A percentile compares a stretch with the other conserved stretches of the same genome.
Evolutionary conservation across 2,888 invertebrate genomes (phyloP).

Genomic region (Caenorhabditis sp.): DNA sequence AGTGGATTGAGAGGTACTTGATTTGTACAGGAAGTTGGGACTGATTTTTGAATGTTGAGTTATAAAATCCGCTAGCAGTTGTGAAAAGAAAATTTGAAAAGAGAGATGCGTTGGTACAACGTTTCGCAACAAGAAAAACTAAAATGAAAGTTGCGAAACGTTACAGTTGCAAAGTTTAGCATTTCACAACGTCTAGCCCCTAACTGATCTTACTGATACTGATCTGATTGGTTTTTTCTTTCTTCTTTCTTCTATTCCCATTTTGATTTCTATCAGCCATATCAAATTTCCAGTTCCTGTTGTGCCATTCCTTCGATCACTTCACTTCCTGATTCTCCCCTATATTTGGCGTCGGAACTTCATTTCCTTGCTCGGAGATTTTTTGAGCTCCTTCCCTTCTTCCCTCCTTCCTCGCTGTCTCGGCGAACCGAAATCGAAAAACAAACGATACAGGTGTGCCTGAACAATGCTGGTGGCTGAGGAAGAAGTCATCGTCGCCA

Average conservation of each 20-base stretch:
- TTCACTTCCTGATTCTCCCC: constrained; percentile 42
- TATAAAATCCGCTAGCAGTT: too few relatives aligned
- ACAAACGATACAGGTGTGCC: constrained; percentile 46
- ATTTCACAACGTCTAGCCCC: too few relatives aligned
- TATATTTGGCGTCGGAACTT: constrained; percentile 15
- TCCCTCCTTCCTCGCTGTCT: constrained; percentile 22
- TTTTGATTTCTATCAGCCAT: too few relatives aligned
- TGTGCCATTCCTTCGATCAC: constrained; percentile 18
- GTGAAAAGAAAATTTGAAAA: too few relatives aligned
- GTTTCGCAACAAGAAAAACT: too few relatives aligned
- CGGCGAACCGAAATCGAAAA: constrained; percentile 59
- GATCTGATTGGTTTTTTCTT: neutral
- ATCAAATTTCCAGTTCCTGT: constrained; percentile 44
- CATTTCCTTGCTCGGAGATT: constrained; percentile 21
- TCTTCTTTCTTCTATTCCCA: too few relatives aligned
- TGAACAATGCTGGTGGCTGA: constrained; percentile 50
- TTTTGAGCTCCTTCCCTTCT: constrained; percentile 36
- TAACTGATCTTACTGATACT: too few relatives aligned
- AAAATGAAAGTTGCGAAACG: too few relatives aligned
- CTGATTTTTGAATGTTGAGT: too few relatives aligned
- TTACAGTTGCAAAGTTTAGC: too few relatives aligned
- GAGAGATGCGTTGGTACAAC: too few relatives aligned
- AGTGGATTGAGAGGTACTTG: constrained; percentile 5
- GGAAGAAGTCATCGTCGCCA: constrained; percentile 42
- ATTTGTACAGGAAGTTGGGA: too few relatives aligned